phyloP scores from a whole-genome alignment of 2,797 vertebrate genomes.

The Mionectes olivaceus region DNA sequence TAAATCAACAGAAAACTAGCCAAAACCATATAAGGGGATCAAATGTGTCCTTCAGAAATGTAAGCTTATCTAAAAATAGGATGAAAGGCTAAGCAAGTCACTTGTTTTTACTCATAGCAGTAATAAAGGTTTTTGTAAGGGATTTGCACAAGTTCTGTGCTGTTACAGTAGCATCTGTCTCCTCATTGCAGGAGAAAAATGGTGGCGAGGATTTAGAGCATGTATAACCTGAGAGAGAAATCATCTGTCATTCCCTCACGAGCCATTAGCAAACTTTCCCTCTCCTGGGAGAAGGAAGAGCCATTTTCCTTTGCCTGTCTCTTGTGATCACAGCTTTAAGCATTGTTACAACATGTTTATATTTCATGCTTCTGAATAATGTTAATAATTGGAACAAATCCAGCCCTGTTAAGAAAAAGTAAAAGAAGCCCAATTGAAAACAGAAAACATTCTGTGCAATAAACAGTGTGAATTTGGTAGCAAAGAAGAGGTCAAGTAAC shows the following conservation, averaged over 20 bases:
- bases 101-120: neutral
- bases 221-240: conserved; percentile 45
- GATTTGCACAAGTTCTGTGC: neutral
- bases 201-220: neutral
- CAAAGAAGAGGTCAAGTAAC: neutral
- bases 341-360: neutral
- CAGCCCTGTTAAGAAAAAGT: neutral
- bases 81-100: neutral
- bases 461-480: neutral
- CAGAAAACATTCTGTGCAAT: neutral
- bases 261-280: conserved; percentile 15
- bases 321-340: neutral
- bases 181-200: neutral
- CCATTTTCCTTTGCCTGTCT: neutral
- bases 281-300: neutral
- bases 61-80: conserved; percentile 38
- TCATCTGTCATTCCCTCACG: neutral
- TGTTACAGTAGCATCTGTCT: conserved; percentile 27
- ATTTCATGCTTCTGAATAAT: neutral
- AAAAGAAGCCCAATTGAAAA: neutral
- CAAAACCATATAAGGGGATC: neutral
- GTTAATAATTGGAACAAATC: neutral
- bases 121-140: conserved; percentile 31
- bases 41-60: neutral
- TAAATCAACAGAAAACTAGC: neutral